These are phyloP conservation scores for Zaprionus ghesquierei DNA, from an alignment of 1,140 invertebrate species.

Conservation along the genomic window DNA sequence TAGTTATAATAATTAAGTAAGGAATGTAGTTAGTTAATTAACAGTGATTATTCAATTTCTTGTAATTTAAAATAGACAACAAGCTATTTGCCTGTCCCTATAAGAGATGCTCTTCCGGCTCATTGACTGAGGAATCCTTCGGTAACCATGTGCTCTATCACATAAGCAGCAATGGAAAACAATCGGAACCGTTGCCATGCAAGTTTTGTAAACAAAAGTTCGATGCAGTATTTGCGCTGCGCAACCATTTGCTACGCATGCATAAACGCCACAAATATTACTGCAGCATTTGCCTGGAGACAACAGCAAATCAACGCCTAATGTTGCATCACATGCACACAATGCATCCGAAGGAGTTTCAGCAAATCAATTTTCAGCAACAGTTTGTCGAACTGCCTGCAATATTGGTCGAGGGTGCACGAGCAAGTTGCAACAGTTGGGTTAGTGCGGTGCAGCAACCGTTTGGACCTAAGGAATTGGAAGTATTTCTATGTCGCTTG, in stretches of 20 bases:
- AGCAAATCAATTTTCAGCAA: constrained; percentile 12
- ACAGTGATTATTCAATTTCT: neutral
- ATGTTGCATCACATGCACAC: constrained; percentile 44
- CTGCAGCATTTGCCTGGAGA: constrained; percentile 55
- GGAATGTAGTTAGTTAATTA: too few species aligned
- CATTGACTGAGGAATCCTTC: constrained; percentile 32
- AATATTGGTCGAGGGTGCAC: neutral
- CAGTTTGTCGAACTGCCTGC: constrained; percentile 21
- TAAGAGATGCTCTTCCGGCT: constrained; percentile 32
- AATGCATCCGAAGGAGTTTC: constrained; percentile 11
- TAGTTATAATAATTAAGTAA: too few species aligned
- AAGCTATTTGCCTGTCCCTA: constrained; percentile 46
- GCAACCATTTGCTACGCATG: constrained; percentile 28
- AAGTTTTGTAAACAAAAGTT: constrained; percentile 22
- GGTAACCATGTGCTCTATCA: constrained; percentile 51
- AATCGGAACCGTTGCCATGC: constrained; percentile 25
- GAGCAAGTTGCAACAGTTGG: neutral
- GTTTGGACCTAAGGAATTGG: constrained; percentile 35
- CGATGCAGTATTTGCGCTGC: constrained; percentile 7
- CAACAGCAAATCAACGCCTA: constrained; percentile 31
- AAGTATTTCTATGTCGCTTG: constrained; percentile 25
- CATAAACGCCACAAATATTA: constrained; percentile 45
- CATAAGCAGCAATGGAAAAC: constrained; percentile 13
- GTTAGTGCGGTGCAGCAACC: constrained; percentile 31
- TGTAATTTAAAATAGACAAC: constrained; percentile 18